A percentile compares a stretch with the other conserved stretches of the same genome.
Evolutionary conservation across 2,888 invertebrate species (phyloP).

Genomic region (Cantharis rustica): DNA sequence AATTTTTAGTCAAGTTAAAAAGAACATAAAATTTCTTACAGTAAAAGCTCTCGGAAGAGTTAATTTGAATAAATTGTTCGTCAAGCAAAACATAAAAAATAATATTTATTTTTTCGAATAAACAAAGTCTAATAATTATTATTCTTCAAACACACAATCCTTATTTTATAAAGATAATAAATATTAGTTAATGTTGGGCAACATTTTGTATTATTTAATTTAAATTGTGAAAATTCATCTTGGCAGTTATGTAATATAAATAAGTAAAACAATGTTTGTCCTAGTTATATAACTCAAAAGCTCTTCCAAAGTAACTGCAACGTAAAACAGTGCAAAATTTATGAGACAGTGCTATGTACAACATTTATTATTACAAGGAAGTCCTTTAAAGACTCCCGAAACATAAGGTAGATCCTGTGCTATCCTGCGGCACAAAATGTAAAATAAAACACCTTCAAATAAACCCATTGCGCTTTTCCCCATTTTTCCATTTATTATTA

Average conservation of each 20-base stretch:
- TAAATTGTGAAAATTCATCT: not conserved
- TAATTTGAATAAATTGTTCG: not conserved
- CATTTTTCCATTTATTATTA: not conserved
- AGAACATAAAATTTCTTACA: not conserved
- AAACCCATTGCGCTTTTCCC: not conserved
- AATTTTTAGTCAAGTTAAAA: not conserved
- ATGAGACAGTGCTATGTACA: constrained; percentile 3
- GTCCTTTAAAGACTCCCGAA: constrained; percentile 8
- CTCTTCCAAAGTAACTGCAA: constrained; percentile 3
- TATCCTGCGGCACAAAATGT: not conserved
- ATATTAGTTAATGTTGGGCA: not conserved
- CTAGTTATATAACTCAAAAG: not conserved
- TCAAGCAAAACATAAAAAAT: not conserved
- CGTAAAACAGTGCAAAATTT: constrained; percentile 11
- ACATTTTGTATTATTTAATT: not conserved
- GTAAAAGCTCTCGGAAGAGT: not conserved
- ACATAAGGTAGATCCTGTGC: constrained; percentile 2
- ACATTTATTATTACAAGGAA: constrained; percentile 10
- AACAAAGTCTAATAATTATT: not conserved
- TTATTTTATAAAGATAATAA: not conserved
- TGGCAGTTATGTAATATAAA: not conserved
- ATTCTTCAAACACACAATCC: not conserved
- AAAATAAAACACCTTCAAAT: not conserved
- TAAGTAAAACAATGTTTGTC: not conserved
- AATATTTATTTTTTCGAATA: not conserved